These are phyloP conservation scores for Riparia riparia DNA, from an alignment of 2,113 vertebrate genomes.

Conservation along the genomic window DNA sequence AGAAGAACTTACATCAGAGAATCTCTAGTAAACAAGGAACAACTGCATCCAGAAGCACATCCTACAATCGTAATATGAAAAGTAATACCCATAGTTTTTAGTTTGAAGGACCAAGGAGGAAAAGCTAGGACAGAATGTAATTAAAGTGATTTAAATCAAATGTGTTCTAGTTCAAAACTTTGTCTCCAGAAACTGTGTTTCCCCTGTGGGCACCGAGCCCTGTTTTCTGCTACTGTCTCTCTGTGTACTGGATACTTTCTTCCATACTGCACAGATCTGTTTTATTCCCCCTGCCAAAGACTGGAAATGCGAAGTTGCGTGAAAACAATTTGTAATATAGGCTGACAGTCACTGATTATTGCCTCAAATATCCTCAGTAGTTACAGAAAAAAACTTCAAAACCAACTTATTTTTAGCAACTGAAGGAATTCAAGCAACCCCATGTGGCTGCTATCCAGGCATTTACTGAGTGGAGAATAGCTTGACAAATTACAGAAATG, in stretches of 20 bases:
- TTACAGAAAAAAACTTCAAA: conserved; percentile 48
- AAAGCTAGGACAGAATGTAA: background rate
- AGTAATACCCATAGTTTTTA: background rate
- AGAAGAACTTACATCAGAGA: background rate
- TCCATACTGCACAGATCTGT: background rate
- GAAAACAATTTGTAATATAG: background rate
- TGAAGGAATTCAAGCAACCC: conserved; percentile 38
- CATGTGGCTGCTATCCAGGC: conserved; percentile 1
- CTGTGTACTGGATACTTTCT: background rate
- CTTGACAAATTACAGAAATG: conserved; percentile 28
- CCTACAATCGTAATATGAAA: background rate
- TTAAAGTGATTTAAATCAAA: background rate
- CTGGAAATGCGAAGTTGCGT: background rate
- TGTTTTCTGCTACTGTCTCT: background rate
- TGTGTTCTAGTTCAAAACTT: background rate
- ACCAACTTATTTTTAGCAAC: conserved; percentile 54
- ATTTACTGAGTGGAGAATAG: background rate
- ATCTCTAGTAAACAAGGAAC: background rate
- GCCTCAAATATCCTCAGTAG: background rate
- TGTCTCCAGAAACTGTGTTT: background rate
- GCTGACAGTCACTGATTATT: conserved; percentile 22
- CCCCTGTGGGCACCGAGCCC: background rate
- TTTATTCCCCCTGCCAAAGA: background rate
- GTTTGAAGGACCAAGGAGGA: background rate
- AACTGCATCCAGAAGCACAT: background rate